Evolutionary conservation across 2,113 vertebrate genomes (phyloP).

Genomic region (Lepisosteus osseus): DNA sequence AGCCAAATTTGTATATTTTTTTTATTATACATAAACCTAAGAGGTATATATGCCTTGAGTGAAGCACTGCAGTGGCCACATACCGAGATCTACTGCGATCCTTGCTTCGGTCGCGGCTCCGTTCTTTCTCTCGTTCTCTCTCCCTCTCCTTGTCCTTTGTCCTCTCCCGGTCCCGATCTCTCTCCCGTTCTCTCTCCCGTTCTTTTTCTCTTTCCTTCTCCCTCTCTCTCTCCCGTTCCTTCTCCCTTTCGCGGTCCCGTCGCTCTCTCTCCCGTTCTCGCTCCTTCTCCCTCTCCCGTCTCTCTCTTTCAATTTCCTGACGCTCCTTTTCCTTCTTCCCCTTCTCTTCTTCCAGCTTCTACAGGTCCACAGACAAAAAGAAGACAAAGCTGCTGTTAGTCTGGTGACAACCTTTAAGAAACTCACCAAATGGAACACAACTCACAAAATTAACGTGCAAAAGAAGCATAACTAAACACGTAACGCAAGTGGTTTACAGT

Average conservation of each 20-base stretch:
- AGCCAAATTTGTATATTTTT: too few species aligned
- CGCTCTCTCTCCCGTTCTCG: slow-evolving; percentile 91
- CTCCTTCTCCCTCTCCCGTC: slow-evolving; percentile 92
- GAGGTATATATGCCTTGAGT: too few species aligned
- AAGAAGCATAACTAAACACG: slow-evolving; percentile 13
- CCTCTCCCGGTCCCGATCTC: slow-evolving; percentile 84
- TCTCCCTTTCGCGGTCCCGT: slow-evolving; percentile 63
- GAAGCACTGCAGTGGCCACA: neutral
- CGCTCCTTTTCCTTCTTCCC: slow-evolving; percentile 97
- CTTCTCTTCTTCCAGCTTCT: slow-evolving; percentile 98
- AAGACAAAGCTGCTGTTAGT: neutral
- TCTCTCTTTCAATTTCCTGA: slow-evolving; percentile 89
- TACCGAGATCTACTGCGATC: slow-evolving; percentile 90
- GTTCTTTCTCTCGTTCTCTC: slow-evolving; percentile 66
- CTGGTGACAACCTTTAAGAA: neutral
- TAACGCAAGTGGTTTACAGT: neutral
- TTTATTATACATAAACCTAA: too few species aligned
- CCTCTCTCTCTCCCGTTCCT: slow-evolving; percentile 71
- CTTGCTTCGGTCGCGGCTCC: slow-evolving; percentile 72
- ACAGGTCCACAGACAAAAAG: slow-evolving; percentile 81
- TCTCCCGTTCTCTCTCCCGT: slow-evolving; percentile 78
- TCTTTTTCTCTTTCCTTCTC: slow-evolving; percentile 85
- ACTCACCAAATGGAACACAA: neutral
- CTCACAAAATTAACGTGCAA: slow-evolving; percentile 45
- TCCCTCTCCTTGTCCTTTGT: slow-evolving; percentile 87